Evolutionary conservation across 2,888 invertebrate species (phyloP).

Genomic region (Charanyca ferruginea): DNA sequence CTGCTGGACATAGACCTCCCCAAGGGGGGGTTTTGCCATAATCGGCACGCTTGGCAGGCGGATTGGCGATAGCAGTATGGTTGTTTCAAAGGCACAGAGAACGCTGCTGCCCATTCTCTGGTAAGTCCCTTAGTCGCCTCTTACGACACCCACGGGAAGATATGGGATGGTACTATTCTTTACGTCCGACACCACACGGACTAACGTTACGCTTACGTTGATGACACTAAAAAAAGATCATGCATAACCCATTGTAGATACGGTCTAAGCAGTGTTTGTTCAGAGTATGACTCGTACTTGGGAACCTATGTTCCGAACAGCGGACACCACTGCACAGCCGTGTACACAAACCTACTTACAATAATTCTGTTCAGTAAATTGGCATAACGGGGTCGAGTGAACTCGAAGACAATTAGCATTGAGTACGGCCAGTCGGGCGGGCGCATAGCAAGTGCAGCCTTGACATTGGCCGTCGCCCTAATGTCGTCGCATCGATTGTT

Average conservation of each 20-base stretch:
- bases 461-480: slow-evolving; percentile 88
- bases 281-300: slow-evolving; percentile 8
- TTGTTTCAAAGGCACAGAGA: too few species aligned
- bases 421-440: slow-evolving; percentile 73
- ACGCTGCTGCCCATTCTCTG: too few species aligned
- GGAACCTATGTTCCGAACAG: neutral
- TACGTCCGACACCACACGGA: too few species aligned
- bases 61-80: too few species aligned
- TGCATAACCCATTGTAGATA: neutral
- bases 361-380: slow-evolving; percentile 62
- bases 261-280: neutral
- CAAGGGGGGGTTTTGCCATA: too few species aligned
- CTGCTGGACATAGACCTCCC: too few species aligned
- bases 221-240: neutral
- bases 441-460: slow-evolving; percentile 88
- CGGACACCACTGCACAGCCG: slow-evolving; percentile 19
- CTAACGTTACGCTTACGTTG: too few species aligned
- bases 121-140: too few species aligned
- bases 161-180: too few species aligned
- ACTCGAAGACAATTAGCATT: slow-evolving; percentile 80
- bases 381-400: slow-evolving; percentile 77
- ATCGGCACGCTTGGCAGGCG: too few species aligned
- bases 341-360: slow-evolving; percentile 62
- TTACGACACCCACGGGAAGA: too few species aligned
- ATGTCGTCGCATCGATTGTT: slow-evolving; percentile 86